phyloP scores from a whole-genome alignment of 2,797 vertebrate species.

The Onychomys arenicola region DNA sequence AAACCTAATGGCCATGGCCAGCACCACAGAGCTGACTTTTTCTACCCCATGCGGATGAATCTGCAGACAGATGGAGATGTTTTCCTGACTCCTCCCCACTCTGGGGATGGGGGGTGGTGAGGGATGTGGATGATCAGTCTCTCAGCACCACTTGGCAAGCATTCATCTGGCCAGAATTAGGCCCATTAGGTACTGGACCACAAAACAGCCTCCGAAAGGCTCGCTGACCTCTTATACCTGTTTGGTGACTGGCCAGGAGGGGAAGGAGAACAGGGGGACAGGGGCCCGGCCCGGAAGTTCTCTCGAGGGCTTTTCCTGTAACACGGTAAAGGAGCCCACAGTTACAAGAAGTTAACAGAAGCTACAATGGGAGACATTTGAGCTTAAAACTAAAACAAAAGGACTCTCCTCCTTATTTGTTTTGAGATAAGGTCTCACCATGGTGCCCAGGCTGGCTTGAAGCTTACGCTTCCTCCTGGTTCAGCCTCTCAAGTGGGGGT shows the following conservation, averaged over 20 bases:
- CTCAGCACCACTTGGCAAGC: neutral
- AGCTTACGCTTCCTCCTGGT: neutral
- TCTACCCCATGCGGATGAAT: neutral
- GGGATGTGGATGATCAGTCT: neutral
- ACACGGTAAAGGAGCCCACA: slow-evolving; percentile 77
- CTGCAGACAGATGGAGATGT: neutral
- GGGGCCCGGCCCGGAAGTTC: slow-evolving; percentile 87
- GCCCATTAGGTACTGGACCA: neutral
- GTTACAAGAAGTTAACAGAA: slow-evolving; percentile 52
- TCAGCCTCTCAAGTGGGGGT: neutral
- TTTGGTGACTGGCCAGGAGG: slow-evolving; percentile 92
- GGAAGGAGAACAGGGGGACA: slow-evolving; percentile 89
- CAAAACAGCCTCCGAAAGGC: slow-evolving; percentile 29
- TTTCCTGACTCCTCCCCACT: neutral
- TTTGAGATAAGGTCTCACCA: neutral
- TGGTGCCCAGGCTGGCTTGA: neutral
- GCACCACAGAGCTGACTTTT: neutral
- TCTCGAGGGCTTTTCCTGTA: slow-evolving; percentile 92
- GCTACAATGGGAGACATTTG: neutral
- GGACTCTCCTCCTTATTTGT: neutral
- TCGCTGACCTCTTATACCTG: slow-evolving; percentile 91
- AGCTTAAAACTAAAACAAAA: neutral
- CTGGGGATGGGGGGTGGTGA: neutral
- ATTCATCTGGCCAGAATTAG: neutral
- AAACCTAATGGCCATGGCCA: slow-evolving; percentile 44